Conservation (phyloP, 2,888 invertebrate species). For the Netelia fuscicornis region DNA sequence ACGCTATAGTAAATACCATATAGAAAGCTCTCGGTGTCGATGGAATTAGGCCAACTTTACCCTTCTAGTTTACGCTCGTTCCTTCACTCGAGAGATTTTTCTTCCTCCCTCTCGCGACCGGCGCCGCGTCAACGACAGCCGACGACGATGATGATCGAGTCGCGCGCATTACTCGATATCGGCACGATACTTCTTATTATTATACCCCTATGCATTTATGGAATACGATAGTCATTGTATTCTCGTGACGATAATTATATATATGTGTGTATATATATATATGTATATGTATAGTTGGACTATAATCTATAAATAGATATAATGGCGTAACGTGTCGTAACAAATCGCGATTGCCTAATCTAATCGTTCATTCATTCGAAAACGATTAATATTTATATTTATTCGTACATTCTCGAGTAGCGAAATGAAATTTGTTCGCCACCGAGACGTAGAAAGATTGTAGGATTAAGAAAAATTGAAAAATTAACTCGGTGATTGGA, state of each 20-base stretch:
- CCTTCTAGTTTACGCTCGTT: constrained; percentile 62
- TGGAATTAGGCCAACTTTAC: constrained; percentile 69
- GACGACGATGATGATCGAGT: constrained; percentile 49
- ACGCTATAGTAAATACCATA: constrained; percentile 26
- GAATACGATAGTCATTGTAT: constrained; percentile 68
- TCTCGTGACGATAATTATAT: constrained; percentile 42
- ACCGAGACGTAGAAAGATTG: background rate
- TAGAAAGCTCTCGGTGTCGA: constrained; percentile 27
- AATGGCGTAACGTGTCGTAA: no score
- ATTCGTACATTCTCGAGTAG: background rate
- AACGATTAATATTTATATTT: background rate
- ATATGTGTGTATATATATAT: background rate
- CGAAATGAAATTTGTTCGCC: background rate
- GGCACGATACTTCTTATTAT: constrained; percentile 37
- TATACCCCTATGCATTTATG: constrained; percentile 30
- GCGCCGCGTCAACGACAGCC: constrained; percentile 26
- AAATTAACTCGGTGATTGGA: background rate
- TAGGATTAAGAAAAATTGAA: background rate
- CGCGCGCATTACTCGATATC: constrained; percentile 51
- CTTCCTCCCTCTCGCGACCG: constrained; percentile 33
- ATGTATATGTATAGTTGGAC: background rate
- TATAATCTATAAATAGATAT: no score
- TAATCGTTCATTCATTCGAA: no score
- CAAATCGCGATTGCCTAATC: no score
- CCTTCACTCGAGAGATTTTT: constrained; percentile 57